Evolutionary conservation across 2,113 vertebrate genomes (phyloP).

Genomic region (Dasyurus viverrinus): DNA sequence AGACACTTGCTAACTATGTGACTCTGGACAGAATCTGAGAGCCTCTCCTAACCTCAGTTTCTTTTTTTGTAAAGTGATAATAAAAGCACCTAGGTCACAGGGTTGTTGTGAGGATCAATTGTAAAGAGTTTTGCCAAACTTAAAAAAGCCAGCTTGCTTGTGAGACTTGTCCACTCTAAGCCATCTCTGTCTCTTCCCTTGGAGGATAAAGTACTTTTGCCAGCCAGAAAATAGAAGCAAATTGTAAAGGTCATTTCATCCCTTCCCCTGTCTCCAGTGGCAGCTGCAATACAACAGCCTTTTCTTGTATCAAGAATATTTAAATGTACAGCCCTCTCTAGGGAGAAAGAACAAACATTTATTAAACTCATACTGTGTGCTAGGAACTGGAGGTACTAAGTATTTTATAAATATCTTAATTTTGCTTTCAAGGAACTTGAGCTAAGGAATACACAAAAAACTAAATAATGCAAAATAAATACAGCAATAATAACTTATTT

Average conservation of each 20-base stretch:
- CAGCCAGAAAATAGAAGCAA: neutral
- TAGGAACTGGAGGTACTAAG: too few species aligned
- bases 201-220: neutral
- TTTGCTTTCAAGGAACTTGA: neutral
- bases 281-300: neutral
- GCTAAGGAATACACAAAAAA: neutral
- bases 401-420: neutral
- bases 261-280: neutral
- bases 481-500: neutral
- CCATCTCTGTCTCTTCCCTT: neutral
- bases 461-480: neutral
- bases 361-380: too few species aligned
- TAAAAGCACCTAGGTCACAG: neutral
- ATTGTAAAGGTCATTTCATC: neutral
- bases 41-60: neutral
- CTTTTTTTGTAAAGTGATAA: neutral
- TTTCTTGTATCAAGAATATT: neutral
- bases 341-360: neutral
- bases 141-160: neutral
- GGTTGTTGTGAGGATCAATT: neutral
- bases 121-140: neutral
- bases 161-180: neutral
- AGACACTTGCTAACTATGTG: neutral
- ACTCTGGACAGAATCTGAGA: neutral
- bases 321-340: too few species aligned